These are phyloP conservation scores for Harpagifer antarcticus DNA, from an alignment of 2,797 vertebrate genomes.

Conservation along the genomic window DNA sequence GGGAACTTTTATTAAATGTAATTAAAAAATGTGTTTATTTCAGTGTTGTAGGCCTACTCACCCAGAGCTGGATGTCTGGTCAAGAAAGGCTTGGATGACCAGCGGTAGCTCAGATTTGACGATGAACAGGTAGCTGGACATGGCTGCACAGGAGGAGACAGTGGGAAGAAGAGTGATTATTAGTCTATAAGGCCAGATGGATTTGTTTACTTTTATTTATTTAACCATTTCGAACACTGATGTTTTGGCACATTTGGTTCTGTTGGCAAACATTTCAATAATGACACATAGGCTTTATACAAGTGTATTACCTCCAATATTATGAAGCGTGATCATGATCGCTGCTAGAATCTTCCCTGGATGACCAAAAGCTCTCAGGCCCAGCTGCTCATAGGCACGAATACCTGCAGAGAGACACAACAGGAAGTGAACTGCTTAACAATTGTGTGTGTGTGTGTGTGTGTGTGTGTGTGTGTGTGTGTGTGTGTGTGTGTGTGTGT, in stretches of 20 bases:
- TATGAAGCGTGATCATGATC: slow-evolving; percentile 88
- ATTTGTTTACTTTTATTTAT: neutral
- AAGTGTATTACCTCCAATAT: slow-evolving; percentile 87
- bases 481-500: too few relatives aligned
- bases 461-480: too few relatives aligned
- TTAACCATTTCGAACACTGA: neutral
- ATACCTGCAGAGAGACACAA: slow-evolving; percentile 80
- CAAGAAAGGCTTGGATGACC: slow-evolving; percentile 88
- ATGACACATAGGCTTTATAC: neutral
- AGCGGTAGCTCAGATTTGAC: slow-evolving; percentile 91
- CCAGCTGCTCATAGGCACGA: slow-evolving; percentile 90
- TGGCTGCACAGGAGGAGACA: slow-evolving; percentile 77
- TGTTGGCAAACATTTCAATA: neutral
- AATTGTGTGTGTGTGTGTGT: too few relatives aligned
- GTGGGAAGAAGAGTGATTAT: neutral
- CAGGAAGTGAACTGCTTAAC: too few relatives aligned
- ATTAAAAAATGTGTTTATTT: slow-evolving; percentile 16
- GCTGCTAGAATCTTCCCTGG: slow-evolving; percentile 87
- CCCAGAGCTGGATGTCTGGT: slow-evolving; percentile 75
- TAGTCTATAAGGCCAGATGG: neutral
- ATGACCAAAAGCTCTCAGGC: slow-evolving; percentile 87
- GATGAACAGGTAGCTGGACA: slow-evolving; percentile 94
- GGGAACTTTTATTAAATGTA: neutral
- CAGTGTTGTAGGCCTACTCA: slow-evolving; percentile 71
- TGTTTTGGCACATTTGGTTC: neutral